These are phyloP conservation scores for Drosophila baimaii DNA, from an alignment of 1,140 invertebrate genomes.

Conservation along the genomic window DNA sequence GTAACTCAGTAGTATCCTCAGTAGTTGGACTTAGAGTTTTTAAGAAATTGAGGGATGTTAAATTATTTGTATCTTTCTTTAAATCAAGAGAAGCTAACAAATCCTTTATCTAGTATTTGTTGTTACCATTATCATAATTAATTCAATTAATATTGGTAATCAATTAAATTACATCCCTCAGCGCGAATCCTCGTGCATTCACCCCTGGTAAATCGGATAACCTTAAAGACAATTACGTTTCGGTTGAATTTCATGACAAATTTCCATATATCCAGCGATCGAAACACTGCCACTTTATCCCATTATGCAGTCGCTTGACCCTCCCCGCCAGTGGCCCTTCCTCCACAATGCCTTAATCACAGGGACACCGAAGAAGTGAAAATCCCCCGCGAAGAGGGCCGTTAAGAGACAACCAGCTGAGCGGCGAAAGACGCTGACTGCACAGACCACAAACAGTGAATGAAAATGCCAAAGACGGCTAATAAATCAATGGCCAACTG, in stretches of 20 bases:
- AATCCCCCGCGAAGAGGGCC: conserved; percentile 18
- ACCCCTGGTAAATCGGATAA: conserved; percentile 2
- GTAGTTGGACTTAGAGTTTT: no score
- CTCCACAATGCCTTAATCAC: conserved; percentile 54
- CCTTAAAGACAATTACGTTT: conserved; percentile 23
- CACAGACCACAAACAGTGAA: conserved; percentile 61
- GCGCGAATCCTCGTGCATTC: not conserved
- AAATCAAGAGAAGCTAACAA: no score
- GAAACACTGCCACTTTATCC: conserved; percentile 24
- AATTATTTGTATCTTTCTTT: no score
- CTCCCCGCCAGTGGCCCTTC: conserved; percentile 6
- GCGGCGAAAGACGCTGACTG: conserved; percentile 12
- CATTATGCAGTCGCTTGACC: conserved; percentile 44
- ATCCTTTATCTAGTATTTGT: no score
- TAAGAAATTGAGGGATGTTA: no score
- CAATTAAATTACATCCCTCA: not conserved
- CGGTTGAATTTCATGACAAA: conserved; percentile 24
- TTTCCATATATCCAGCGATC: conserved; percentile 5
- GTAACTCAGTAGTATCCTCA: not conserved
- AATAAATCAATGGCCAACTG: conserved; percentile 81
- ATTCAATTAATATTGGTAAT: conserved; percentile 4
- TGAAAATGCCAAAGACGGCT: conserved; percentile 60
- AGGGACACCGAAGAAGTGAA: conserved; percentile 7
- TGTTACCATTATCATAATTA: not conserved
- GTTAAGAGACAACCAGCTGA: conserved; percentile 36